A percentile compares a stretch with the other conserved stretches of the same genome.
phyloP scores from a whole-genome alignment of 2,888 invertebrate genomes.

The Polietes domitor region DNA sequence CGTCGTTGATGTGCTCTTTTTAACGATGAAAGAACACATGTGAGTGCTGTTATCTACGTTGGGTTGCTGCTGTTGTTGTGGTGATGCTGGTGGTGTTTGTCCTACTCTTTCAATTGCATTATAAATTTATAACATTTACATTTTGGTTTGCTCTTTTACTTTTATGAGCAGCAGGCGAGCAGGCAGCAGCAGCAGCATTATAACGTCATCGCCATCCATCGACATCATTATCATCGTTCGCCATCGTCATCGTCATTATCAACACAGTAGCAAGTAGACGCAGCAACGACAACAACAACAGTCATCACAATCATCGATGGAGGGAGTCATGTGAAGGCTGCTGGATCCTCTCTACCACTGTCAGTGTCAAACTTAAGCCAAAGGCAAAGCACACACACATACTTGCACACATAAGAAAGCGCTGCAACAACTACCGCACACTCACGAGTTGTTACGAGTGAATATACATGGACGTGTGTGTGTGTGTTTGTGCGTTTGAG shows the following conservation, averaged over 20 bases:
- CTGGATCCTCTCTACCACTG: constrained; percentile 67
- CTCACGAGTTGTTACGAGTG: background rate
- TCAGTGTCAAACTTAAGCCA: constrained; percentile 71
- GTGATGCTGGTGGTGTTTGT: background rate
- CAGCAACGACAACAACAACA: constrained; percentile 16
- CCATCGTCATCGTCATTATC: constrained; percentile 60
- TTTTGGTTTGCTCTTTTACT: constrained; percentile 50
- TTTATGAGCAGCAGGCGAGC: constrained; percentile 12
- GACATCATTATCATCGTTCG: constrained; percentile 51
- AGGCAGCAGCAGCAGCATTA: background rate
- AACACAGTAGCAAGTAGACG: constrained; percentile 18
- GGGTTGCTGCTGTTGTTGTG: background rate
- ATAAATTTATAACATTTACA: constrained; percentile 53
- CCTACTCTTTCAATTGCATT: constrained; percentile 51
- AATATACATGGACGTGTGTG: no score
- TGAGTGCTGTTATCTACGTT: background rate
- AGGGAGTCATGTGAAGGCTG: constrained; percentile 39
- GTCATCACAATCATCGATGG: background rate
- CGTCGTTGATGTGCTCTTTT: background rate
- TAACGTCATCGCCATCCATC: constrained; percentile 17
- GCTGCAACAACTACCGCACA: constrained; percentile 23
- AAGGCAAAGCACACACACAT: constrained; percentile 46
- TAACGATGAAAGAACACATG: constrained; percentile 6
- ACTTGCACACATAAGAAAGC: constrained; percentile 4
- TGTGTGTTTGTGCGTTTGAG: no score